Evolutionary conservation across 2,888 invertebrate species (phyloP).

Genomic region (Invenusta paracnida): DNA sequence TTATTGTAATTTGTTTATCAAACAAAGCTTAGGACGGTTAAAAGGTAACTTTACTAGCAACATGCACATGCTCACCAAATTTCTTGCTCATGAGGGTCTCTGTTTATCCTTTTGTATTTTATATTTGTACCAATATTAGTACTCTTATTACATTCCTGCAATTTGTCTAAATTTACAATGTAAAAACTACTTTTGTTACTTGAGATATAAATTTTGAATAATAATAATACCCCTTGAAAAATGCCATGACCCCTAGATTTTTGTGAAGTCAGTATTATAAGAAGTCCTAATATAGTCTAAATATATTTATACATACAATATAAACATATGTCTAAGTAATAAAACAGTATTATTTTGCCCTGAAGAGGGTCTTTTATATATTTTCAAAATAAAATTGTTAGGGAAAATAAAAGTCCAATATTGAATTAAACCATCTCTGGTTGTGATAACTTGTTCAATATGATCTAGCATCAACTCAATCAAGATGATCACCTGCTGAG

Average conservation of each 20-base stretch:
- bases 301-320: too few species aligned
- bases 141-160: conserved; percentile 17
- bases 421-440: too few species aligned
- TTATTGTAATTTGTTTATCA: conserved; percentile 12
- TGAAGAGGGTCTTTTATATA: too few species aligned
- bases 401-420: too few species aligned
- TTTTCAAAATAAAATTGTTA: too few species aligned
- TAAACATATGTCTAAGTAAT: too few species aligned
- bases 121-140: neutral
- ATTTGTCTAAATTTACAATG: conserved; percentile 18
- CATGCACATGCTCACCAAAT: conserved; percentile 2
- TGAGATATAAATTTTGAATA: conserved; percentile 1
- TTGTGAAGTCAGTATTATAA: conserved; percentile 25
- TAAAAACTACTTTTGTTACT: conserved; percentile 26
- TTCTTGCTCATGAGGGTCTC: neutral
- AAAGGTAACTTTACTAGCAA: conserved; percentile 22
- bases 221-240: conserved; percentile 20
- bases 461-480: too few species aligned
- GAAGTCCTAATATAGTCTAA: too few species aligned
- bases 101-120: conserved; percentile 28
- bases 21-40: conserved; percentile 18
- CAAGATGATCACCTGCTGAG: too few species aligned
- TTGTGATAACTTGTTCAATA: too few species aligned
- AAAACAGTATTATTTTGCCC: too few species aligned
- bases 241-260: neutral